A percentile compares a stretch with the other conserved stretches of the same genome.
These are phyloP conservation scores for Entomobrya multifasciata DNA, from an alignment of 2,888 invertebrate species.

Conservation along the genomic window DNA sequence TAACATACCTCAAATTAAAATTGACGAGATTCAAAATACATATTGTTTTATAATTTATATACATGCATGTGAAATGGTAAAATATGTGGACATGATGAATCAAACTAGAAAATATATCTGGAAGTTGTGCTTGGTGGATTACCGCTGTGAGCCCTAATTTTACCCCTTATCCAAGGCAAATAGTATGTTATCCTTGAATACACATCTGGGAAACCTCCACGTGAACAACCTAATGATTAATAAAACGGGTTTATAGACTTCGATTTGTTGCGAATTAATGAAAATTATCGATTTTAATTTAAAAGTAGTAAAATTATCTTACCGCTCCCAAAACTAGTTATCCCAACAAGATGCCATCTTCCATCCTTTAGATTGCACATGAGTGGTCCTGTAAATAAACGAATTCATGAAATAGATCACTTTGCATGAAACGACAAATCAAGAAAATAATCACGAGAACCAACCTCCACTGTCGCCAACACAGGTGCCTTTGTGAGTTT, in stretches of 20 bases:
- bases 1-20: too few species aligned
- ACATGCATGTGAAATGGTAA: neutral
- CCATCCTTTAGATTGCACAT: constrained; percentile 90
- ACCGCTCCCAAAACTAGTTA: constrained; percentile 95
- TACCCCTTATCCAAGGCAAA: constrained; percentile 88
- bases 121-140: constrained; percentile 57
- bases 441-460: neutral
- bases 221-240: constrained; percentile 93
- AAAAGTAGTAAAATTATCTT: neutral
- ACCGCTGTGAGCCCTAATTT: constrained; percentile 78
- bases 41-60: neutral
- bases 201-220: constrained; percentile 90
- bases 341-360: constrained; percentile 92
- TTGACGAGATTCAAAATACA: neutral
- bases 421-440: too few species aligned
- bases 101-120: constrained; percentile 51
- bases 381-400: constrained; percentile 85
- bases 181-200: constrained; percentile 93
- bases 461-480: constrained; percentile 83
- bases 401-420: neutral
- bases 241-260: too few species aligned
- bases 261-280: neutral
- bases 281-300: neutral
- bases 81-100: neutral
- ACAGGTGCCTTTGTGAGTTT: constrained; percentile 89